Percentiles rank a stretch among this genome's conserved stretches.
These are phyloP conservation scores for Chrysocyon brachyurus DNA, from an alignment of 2,797 vertebrate genomes.

Conservation along the genomic window DNA sequence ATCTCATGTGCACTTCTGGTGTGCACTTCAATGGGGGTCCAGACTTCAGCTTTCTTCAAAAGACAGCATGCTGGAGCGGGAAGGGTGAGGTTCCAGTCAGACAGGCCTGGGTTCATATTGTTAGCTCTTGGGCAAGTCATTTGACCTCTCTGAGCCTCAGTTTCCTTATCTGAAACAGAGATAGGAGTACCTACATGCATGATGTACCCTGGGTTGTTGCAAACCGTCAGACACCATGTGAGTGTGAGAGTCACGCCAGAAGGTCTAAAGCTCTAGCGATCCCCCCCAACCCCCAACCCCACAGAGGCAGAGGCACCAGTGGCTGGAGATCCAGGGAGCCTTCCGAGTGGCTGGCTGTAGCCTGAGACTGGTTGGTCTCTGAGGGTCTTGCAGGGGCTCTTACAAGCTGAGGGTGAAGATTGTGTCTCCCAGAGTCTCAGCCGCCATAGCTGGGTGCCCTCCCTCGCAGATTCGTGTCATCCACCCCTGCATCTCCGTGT, in stretches of 20 bases:
- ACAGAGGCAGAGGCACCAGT: background rate
- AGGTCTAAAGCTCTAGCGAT: background rate
- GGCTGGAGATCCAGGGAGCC: background rate
- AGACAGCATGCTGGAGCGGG: background rate
- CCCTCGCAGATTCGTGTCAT: background rate
- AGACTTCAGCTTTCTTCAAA: background rate
- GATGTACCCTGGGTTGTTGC: background rate
- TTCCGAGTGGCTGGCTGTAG: background rate
- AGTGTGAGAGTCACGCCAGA: background rate
- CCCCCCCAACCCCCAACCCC: too few relatives aligned
- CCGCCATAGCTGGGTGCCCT: background rate
- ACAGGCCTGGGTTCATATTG: background rate
- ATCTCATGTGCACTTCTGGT: background rate
- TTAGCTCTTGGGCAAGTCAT: background rate
- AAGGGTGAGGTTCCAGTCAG: background rate
- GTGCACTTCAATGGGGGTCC: background rate
- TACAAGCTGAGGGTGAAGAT: background rate
- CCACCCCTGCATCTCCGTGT: background rate
- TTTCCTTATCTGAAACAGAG: background rate
- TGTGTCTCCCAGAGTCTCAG: background rate
- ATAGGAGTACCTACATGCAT: background rate
- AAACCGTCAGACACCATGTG: background rate
- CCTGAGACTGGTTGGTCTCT: background rate
- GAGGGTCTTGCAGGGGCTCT: constrained; percentile 27
- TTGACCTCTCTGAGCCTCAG: background rate